These are phyloP conservation scores for Echiichthys vipera DNA, from an alignment of 2,797 vertebrate genomes.

Conservation along the genomic window DNA sequence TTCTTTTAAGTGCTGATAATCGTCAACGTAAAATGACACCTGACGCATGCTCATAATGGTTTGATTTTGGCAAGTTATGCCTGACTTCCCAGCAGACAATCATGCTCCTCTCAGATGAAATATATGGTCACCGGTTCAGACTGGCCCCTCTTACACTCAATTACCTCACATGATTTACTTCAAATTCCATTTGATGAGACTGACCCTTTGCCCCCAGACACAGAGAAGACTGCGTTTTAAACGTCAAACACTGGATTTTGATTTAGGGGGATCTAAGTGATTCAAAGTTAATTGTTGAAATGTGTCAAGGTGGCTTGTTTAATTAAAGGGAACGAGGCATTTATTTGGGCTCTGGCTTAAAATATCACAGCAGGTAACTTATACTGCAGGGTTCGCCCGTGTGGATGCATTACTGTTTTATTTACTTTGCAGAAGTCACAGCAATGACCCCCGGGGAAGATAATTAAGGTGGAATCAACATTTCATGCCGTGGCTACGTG, in stretches of 20 bases:
- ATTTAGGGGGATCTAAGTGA: slow-evolving; percentile 68
- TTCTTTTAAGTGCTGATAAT: neutral
- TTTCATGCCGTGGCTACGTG: slow-evolving; percentile 62
- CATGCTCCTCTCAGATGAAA: neutral
- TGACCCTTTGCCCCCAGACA: slow-evolving; percentile 57
- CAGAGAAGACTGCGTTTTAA: slow-evolving; percentile 55
- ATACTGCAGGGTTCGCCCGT: slow-evolving; percentile 20
- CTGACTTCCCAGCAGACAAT: slow-evolving; percentile 24
- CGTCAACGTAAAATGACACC: too few species aligned
- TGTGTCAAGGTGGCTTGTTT: slow-evolving; percentile 75
- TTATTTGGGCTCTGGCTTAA: slow-evolving; percentile 55
- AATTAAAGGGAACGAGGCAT: slow-evolving; percentile 60
- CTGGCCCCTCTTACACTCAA: slow-evolving; percentile 38
- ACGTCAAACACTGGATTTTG: slow-evolving; percentile 55
- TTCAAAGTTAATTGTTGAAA: slow-evolving; percentile 75
- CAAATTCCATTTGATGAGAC: slow-evolving; percentile 66
- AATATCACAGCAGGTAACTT: slow-evolving; percentile 49
- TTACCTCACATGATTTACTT: slow-evolving; percentile 68
- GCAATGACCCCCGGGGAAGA: slow-evolving; percentile 72
- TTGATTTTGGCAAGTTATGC: neutral
- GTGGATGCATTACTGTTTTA: slow-evolving; percentile 50
- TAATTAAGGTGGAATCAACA: slow-evolving; percentile 79
- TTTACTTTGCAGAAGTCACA: slow-evolving; percentile 73
- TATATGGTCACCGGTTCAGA: slow-evolving; percentile 39
- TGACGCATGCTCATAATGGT: neutral